phyloP scores from a whole-genome alignment of 2,888 invertebrate species.

The Xestia ashworthii region DNA sequence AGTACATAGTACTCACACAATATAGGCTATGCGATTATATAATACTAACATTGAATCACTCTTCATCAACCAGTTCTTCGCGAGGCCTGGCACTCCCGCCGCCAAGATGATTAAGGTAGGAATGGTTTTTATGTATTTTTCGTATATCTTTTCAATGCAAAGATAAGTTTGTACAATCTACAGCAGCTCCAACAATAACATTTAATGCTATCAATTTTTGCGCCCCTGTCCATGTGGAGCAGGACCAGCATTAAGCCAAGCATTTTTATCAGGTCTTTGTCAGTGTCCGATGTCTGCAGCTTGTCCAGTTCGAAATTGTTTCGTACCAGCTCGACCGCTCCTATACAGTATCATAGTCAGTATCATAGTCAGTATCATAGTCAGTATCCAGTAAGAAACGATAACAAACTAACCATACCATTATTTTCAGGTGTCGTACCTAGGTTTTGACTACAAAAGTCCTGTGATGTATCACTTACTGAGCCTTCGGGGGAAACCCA shows the following conservation, averaged over 20 bases:
- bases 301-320: neutral
- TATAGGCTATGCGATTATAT: too few relatives aligned
- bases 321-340: neutral
- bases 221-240: too few relatives aligned
- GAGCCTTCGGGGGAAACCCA: slow-evolving; percentile 24
- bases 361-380: neutral
- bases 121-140: too few relatives aligned
- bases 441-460: neutral
- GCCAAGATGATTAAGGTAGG: slow-evolving; percentile 94
- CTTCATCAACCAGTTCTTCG: slow-evolving; percentile 99
- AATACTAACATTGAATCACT: too few relatives aligned
- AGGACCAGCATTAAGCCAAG: too few relatives aligned
- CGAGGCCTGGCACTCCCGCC: slow-evolving; percentile 98
- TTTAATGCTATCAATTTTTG: too few relatives aligned
- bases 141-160: too few relatives aligned
- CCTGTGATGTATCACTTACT: neutral
- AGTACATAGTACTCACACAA: too few relatives aligned
- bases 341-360: neutral
- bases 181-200: too few relatives aligned
- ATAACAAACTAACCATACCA: neutral
- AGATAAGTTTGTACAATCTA: too few relatives aligned
- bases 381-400: neutral
- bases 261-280: too few relatives aligned
- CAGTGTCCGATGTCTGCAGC: neutral
- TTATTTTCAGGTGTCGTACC: neutral